Evolutionary conservation across 2,888 invertebrate species (phyloP).

Genomic region (Pseudeuparius sepicola): DNA sequence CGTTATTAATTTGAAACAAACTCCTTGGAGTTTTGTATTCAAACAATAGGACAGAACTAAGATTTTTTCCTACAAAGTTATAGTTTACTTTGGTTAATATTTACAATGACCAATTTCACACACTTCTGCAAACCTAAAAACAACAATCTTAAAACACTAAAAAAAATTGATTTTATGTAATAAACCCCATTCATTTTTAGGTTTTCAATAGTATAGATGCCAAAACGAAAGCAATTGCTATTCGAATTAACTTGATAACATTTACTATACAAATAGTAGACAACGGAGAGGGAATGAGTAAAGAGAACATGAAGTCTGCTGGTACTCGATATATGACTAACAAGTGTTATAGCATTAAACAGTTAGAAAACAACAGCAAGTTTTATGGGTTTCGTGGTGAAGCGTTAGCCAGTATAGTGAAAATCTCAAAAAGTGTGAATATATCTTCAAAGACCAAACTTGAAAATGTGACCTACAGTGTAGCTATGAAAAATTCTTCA

Average conservation of each 20-base stretch:
- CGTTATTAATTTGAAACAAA: too few relatives aligned
- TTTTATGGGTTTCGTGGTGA: conserved; percentile 61
- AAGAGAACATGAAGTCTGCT: conserved; percentile 45
- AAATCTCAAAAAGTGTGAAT: conserved; percentile 45
- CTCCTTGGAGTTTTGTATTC: too few relatives aligned
- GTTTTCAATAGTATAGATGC: conserved; percentile 63
- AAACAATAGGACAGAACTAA: too few relatives aligned
- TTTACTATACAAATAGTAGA: conserved; percentile 64
- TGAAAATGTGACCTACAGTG: conserved; percentile 44
- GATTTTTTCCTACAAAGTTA: too few relatives aligned
- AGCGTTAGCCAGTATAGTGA: conserved; percentile 51
- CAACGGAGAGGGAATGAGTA: conserved; percentile 59
- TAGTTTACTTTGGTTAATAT: too few relatives aligned
- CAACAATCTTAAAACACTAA: conserved; percentile 6
- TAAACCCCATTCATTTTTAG: conserved; percentile 39
- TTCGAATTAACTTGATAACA: conserved; percentile 51
- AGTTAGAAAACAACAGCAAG: conserved; percentile 43
- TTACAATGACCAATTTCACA: too few relatives aligned
- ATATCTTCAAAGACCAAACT: conserved; percentile 47
- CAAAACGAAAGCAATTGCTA: conserved; percentile 56
- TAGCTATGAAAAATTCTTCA: conserved; percentile 38
- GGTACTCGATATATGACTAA: conserved; percentile 56
- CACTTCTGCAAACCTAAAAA: too few relatives aligned
- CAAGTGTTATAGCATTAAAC: conserved; percentile 47
- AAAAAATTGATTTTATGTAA: not conserved